Percentiles rank a stretch among this genome's conserved stretches.
phyloP scores from a whole-genome alignment of 2,797 vertebrate genomes.

The Meda fulgida region DNA sequence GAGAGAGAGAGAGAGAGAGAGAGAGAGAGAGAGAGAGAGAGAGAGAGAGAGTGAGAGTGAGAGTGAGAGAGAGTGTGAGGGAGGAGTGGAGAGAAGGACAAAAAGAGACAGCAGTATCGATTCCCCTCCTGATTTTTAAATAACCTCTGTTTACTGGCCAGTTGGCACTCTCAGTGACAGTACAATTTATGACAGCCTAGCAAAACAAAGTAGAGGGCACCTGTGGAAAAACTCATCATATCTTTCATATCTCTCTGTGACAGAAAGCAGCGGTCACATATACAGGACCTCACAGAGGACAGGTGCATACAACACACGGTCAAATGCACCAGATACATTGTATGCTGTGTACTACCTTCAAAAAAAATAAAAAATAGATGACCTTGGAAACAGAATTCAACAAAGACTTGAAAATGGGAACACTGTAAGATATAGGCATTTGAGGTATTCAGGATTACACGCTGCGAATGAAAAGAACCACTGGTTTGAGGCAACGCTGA shows the following conservation, averaged over 20 bases:
- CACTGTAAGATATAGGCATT: background rate
- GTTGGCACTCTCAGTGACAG: slow-evolving; percentile 46
- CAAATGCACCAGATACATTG: background rate
- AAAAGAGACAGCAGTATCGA: slow-evolving; percentile 53
- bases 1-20: too few species aligned
- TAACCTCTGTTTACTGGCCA: slow-evolving; percentile 58
- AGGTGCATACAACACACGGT: slow-evolving; percentile 1
- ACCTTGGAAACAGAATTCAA: background rate
- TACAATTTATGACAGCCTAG: slow-evolving; percentile 53
- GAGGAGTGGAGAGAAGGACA: slow-evolving; percentile 11
- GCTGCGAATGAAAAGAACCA: background rate
- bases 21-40: too few species aligned
- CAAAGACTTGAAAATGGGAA: background rate
- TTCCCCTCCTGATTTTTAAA: slow-evolving; percentile 60
- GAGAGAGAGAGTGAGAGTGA: too few species aligned
- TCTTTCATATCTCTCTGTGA: slow-evolving; percentile 14
- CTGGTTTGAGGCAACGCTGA: background rate
- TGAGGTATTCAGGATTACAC: background rate
- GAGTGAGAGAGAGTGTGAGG: background rate
- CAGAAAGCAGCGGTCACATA: slow-evolving; percentile 2
- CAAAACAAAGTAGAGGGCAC: slow-evolving; percentile 54
- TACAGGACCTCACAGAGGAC: background rate
- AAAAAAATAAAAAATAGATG: background rate
- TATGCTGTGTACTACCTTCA: background rate
- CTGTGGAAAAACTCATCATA: slow-evolving; percentile 47